Base-by-base conservation (phyloP, 2,797 vertebrate genomes). In the Centroberyx gerrardi region DNA sequence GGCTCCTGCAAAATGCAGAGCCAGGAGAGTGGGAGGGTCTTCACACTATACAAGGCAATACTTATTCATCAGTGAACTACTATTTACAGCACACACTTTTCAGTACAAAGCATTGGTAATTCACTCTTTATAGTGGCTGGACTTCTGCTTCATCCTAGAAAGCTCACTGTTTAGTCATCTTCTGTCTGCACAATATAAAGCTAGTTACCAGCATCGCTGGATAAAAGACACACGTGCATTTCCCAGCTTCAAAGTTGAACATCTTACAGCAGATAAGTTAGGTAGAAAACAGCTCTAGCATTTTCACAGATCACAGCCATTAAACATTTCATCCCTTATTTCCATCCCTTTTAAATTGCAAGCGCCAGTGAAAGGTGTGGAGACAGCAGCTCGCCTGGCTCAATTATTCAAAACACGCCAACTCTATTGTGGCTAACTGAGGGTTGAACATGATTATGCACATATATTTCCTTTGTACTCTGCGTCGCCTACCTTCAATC, bases 331-430 rank as follows among this genome's bases (percentile, higher is more conserved):
- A 87, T 86, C 83, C 65, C 85, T 86, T 69, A 85, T 90, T 92
- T 89, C 81, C 87, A 90, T 88, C 56, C 67, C 81, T 88, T 91
- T 88, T 82, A 90, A 92, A 90, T 18, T 63, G 62, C 77, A 78
- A 82, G 76, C 22, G 27, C 66, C 61, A 64, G 73, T 73, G 74
- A 85, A 89, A 91, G 85, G 80, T 80, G 86, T 80, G 71, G 73
- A 87, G 84, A 88, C 86, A 85, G 81, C 82, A 81, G 80, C 78
- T 87, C 64, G 29, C 63, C 77, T 33, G 49, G 86, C 87, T 92
- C 86, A 91, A 90, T 93, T 87, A 90, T 93, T 92, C 87, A 91
- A 82, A 90, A 83, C 78, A 78, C 28, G 38, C 52, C 82, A 77
- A 87, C 76, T 88, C 78, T 66, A 92, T 84, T 88, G 80, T 84